These are phyloP conservation scores for Leucophenga varia DNA, from an alignment of 1,140 invertebrate genomes.

Conservation along the genomic window DNA sequence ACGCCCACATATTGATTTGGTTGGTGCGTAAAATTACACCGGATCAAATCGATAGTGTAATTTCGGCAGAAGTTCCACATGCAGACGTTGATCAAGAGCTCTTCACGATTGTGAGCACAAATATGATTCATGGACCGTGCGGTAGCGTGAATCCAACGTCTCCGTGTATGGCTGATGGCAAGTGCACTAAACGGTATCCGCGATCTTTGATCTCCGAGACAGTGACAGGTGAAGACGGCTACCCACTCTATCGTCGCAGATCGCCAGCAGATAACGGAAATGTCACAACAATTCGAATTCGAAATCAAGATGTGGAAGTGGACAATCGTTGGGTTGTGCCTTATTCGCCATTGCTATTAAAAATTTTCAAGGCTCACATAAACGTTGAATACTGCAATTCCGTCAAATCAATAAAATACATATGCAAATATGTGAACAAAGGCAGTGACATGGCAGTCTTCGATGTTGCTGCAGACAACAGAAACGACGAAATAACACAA, in stretches of 20 bases:
- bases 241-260: constrained; percentile 55
- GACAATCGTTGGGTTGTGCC: constrained; percentile 42
- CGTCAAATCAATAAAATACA: constrained; percentile 55
- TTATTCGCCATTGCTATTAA: constrained; percentile 25
- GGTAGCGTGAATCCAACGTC: constrained; percentile 55
- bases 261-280: constrained; percentile 42
- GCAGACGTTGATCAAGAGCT: constrained; percentile 47
- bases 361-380: constrained; percentile 56
- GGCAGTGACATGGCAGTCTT: constrained; percentile 32
- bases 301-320: constrained; percentile 8
- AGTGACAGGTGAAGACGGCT: constrained; percentile 47
- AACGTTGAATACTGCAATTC: constrained; percentile 54
- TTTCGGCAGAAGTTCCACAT: constrained; percentile 62
- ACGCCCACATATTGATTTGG: constrained; percentile 60
- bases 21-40: constrained; percentile 49
- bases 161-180: constrained; percentile 33
- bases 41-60: constrained; percentile 57
- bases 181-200: constrained; percentile 41
- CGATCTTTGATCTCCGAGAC: constrained; percentile 20
- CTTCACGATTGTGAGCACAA: constrained; percentile 51
- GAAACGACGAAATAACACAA: no score
- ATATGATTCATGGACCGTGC: constrained; percentile 63
- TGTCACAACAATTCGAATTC: constrained; percentile 24
- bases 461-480: no score
- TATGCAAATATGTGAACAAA: constrained; percentile 57